Evolutionary conservation across 2,113 vertebrate genomes (phyloP), one percentile per base, ranked within the genome.

Genomic region (Ailurus styani): DNA sequence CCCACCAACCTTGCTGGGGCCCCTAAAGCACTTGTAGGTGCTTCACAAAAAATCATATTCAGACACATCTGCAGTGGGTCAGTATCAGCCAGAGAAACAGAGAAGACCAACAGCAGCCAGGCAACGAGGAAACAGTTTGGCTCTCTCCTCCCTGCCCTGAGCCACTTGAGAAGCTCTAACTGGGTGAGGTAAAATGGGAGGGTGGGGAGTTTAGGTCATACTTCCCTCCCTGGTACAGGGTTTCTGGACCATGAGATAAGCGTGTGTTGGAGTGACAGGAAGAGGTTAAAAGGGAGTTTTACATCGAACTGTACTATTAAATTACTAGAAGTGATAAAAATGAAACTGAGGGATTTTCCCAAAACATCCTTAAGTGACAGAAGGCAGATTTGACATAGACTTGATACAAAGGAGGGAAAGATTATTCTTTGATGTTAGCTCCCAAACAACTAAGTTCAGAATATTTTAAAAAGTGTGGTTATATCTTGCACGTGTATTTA

Each of bases 291-390:
- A 55, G 96, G 97, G 88, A 96, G 79, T 97, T 98, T 98, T 96
- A 91, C 82, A 86, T 13, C 86, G 72, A 96, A 95, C 18, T 60
- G 45, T 64, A 64, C 62, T 77, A n/a, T 29, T 57, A 96, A 93
- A 42, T 98, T 97, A 97, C 98, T 97, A 96, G 91, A 97, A 98
- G n/a, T 52, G 40, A 89, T 78, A 82, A 72, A 97, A 96, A 77
- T 25, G 93, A 97, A 97, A 98, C 85, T 25, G 73, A 96, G 87
- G 95, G 91, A 98, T 97, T 97, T 97, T 86, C 95, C 95, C 86
- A 75, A 93, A 85, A 55, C 47, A 85, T 94, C 72, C 93, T 96
- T 57, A 93, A 75, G 47, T 55, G 42, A 91, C 77, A 42, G 57
- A 84, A 81, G 54, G 40, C 70, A 95, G n/a, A 68, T 87, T 20